Evolutionary conservation across 2,797 vertebrate genomes (phyloP), one percentile per base, ranked within the genome.

Genomic region (Leptoclinus maculatus): DNA sequence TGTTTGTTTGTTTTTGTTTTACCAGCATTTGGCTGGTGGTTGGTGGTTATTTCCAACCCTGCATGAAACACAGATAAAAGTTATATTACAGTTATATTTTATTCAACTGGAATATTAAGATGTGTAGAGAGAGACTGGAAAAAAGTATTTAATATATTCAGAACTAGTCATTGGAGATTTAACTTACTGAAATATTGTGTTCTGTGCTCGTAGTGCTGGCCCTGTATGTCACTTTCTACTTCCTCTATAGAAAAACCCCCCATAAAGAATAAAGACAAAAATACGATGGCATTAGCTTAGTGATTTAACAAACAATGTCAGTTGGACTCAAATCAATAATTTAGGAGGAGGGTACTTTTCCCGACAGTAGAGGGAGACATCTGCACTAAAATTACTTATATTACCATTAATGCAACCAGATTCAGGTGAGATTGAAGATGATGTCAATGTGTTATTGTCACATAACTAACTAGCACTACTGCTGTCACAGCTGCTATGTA

Each of bases 361-460:
- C 74, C 16, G 27, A 66, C 89, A 87, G 75, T 59, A 91, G 89
- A 82, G 84, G 83, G 88, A 78, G 84, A 87, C 83, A 84, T 45
- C 66, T 57, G 58, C 80, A 59, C 58, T 38, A n/a, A n/a, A 60
- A 25, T 17, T 43, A 43, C 4, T 19, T 27, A 4, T 58, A 58
- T 34, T 17, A 25, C n/a, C n/a, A 39, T 34, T 62, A 39, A 3
- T 23, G 36, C 0, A 60, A n/a, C 23, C 21, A 9, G 23, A 43
- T 60, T 59, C 34, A 59, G 57, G 58, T 38, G 19, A 25, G 60
- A 63, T 27, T 62, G 14, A 41, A 25, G n/a, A 25, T 25, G 2
- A 23, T 1, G 5, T 62, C 3, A 29, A 27, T 45, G 62, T 64
- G 14, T 63, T 63, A 63, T 63, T 17, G 23, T 19, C 6, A 63